These are phyloP conservation scores for Denticeps clupeoides DNA, from an alignment of 2,797 vertebrate species.

Conservation along the genomic window DNA sequence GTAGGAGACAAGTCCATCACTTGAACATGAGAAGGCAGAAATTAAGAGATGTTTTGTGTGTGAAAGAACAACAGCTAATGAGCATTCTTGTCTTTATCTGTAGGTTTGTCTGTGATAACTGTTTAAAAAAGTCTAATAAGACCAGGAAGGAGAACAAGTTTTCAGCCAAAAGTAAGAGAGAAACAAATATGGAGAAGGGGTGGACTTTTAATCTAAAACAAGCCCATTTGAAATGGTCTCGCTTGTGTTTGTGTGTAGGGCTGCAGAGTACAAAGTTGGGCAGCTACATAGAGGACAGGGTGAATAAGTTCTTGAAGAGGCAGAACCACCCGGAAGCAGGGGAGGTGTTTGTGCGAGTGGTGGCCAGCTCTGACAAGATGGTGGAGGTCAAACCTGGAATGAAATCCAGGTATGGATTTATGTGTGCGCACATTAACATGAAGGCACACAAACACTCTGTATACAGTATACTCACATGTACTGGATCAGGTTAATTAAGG, in stretches of 20 bases:
- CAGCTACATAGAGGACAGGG: conserved; percentile 90
- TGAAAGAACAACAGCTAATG: not conserved
- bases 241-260: no score
- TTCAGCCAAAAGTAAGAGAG: conserved; percentile 85
- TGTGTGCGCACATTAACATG: no score
- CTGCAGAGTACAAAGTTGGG: conserved; percentile 85
- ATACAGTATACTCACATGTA: not conserved
- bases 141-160: conserved; percentile 97
- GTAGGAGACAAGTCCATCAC: no score
- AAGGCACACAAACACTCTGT: no score
- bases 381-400: conserved; percentile 97
- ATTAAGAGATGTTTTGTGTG: not conserved
- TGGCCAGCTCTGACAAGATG: conserved; percentile 94
- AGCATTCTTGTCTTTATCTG: no score
- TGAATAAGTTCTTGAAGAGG: conserved; percentile 94
- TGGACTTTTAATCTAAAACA: no score
- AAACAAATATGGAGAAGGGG: no score
- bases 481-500: not conserved
- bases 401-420: conserved; percentile 97
- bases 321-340: conserved; percentile 96
- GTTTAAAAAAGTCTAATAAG: conserved; percentile 90
- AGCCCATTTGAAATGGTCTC: no score
- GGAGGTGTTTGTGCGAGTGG: conserved; percentile 95
- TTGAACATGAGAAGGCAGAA: no score
- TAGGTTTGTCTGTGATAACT: conserved; percentile 97